These are phyloP conservation scores for Apamea sordens DNA, from an alignment of 2,888 invertebrate species.

Conservation along the genomic window DNA sequence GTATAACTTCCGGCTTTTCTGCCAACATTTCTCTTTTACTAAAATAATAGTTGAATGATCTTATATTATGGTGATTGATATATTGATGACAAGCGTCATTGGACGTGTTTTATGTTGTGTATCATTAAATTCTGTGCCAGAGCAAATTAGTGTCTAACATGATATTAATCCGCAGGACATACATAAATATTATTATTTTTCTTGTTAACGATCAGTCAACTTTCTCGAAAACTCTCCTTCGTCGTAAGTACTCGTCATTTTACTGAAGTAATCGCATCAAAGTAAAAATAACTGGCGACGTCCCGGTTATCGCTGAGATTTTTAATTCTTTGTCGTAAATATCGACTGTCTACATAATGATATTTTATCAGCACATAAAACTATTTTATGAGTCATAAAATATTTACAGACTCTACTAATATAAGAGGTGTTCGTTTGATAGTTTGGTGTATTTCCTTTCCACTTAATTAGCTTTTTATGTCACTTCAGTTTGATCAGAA, in stretches of 20 bases:
- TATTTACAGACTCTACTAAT: constrained; percentile 18
- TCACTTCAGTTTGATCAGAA: background rate
- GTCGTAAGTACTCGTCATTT: background rate
- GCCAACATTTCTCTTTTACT: constrained; percentile 47
- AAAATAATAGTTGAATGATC: constrained; percentile 54
- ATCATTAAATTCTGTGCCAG: constrained; percentile 40
- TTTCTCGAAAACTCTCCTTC: constrained; percentile 20
- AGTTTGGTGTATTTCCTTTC: constrained; percentile 22
- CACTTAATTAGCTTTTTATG: background rate
- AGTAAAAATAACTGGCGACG: background rate
- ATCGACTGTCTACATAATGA: constrained; percentile 26
- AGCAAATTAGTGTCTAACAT: constrained; percentile 28
- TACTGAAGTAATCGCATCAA: background rate
- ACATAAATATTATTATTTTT: constrained; percentile 40
- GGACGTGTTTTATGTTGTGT: constrained; percentile 19
- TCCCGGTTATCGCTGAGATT: constrained; percentile 1
- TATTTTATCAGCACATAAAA: constrained; percentile 50
- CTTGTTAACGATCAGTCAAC: background rate
- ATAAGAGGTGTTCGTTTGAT: constrained; percentile 25
- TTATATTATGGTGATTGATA: constrained; percentile 10
- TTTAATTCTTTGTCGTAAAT: constrained; percentile 39
- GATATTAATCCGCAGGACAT: constrained; percentile 14
- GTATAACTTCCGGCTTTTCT: constrained; percentile 38
- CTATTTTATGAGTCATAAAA: constrained; percentile 45
- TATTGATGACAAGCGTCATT: constrained; percentile 22